A percentile compares a stretch with the other conserved stretches of the same genome.
Evolutionary conservation across 2,888 invertebrate species (phyloP).

Genomic region (Tineola bisselliella): DNA sequence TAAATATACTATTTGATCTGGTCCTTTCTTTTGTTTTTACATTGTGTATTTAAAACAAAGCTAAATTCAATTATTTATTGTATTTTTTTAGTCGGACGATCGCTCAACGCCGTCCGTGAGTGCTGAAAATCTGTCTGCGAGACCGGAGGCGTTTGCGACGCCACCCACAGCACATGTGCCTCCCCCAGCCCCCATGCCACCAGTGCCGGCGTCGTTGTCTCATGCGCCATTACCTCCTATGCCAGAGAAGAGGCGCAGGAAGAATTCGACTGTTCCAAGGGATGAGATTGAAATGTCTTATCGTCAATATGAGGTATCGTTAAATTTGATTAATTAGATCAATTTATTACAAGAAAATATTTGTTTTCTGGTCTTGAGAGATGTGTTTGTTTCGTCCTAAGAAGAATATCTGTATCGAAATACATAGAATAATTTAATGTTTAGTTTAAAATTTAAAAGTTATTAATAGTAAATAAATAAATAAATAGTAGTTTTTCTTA

Average conservation of each 20-base stretch:
- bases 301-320: constrained; percentile 50
- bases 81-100: constrained; percentile 55
- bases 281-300: constrained; percentile 50
- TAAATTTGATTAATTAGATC: no score
- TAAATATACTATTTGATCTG: no score
- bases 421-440: no score
- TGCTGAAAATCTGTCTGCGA: constrained; percentile 56
- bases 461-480: no score
- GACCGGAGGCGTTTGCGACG: constrained; percentile 52
- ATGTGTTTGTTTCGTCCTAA: no score
- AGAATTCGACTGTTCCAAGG: constrained; percentile 50
- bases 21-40: no score
- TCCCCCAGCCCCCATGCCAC: constrained; percentile 21
- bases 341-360: no score
- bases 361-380: neutral
- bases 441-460: no score
- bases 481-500: no score
- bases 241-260: constrained; percentile 55
- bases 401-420: no score
- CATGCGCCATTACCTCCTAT: constrained; percentile 28
- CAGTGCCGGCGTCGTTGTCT: constrained; percentile 27
- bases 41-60: no score
- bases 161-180: constrained; percentile 45
- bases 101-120: constrained; percentile 58
- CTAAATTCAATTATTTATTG: no score